These are phyloP conservation scores for Euthynnus affinis DNA, from an alignment of 2,797 vertebrate species.

Conservation along the genomic window DNA sequence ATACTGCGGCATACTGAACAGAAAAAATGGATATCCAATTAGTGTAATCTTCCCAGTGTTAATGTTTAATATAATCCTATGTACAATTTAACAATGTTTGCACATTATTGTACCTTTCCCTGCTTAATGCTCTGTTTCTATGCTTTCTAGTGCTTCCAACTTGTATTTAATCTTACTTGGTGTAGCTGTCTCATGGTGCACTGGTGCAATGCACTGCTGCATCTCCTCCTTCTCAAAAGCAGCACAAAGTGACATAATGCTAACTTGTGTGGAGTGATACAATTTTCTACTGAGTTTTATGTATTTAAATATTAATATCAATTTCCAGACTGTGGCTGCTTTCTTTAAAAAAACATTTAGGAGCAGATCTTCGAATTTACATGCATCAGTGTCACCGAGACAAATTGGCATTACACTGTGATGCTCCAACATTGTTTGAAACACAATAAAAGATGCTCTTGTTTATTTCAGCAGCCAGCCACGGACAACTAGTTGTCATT, in stretches of 20 bases:
- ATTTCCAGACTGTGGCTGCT: neutral
- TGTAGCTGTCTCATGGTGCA: neutral
- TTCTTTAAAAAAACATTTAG: neutral
- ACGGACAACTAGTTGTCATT: slow-evolving; percentile 42
- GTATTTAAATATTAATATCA: neutral
- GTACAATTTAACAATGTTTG: neutral
- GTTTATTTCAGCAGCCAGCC: neutral
- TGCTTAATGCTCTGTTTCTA: neutral
- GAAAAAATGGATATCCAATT: neutral
- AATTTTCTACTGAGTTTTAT: neutral
- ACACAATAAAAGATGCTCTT: slow-evolving; percentile 3
- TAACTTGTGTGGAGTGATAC: neutral
- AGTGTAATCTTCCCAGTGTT: neutral
- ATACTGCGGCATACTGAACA: neutral
- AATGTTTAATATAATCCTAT: neutral
- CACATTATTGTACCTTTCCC: neutral
- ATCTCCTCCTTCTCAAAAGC: slow-evolving; percentile 8
- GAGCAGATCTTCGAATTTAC: neutral
- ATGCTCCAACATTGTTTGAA: slow-evolving; percentile 8
- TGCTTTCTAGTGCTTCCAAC: neutral
- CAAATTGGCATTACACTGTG: neutral
- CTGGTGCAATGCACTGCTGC: slow-evolving; percentile 1
- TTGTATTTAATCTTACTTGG: slow-evolving; percentile 17
- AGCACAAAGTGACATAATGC: slow-evolving; percentile 4
- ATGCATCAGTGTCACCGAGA: neutral